Evolutionary conservation across 30 jellyfish, hydroid and myxozoan genomes (phyloP).

Genomic region (Mastigias papua): DNA sequence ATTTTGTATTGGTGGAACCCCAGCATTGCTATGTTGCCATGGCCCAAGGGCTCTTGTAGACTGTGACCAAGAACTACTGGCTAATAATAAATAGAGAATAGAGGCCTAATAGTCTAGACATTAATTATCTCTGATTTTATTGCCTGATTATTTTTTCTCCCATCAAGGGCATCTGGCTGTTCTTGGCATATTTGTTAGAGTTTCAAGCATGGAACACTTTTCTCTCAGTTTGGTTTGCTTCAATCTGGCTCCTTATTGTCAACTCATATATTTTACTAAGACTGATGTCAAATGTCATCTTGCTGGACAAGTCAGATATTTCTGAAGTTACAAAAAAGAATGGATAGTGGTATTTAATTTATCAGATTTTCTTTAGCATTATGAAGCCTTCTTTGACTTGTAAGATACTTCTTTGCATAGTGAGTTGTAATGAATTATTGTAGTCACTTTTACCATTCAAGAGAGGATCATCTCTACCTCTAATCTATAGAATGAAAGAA

Average conservation of each 20-base stretch:
- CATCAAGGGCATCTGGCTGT: conserved; percentile 85
- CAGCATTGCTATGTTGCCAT: neutral
- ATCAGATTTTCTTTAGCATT: neutral
- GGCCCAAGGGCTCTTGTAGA: too few species aligned
- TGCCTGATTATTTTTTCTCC: neutral
- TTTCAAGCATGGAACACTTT: conserved; percentile 62
- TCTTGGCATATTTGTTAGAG: conserved; percentile 87
- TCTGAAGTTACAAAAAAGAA: neutral
- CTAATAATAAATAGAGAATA: neutral
- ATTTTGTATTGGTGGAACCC: neutral
- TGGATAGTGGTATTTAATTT: neutral
- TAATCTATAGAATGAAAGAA: too few species aligned
- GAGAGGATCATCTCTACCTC: too few species aligned
- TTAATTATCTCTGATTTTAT: neutral
- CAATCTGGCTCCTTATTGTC: conserved; percentile 70
- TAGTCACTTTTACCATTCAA: too few species aligned
- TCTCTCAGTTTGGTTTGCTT: conserved; percentile 91
- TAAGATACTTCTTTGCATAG: neutral
- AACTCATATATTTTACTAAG: conserved; percentile 60
- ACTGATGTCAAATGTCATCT: conserved; percentile 26
- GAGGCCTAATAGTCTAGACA: neutral
- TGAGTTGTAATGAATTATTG: too few species aligned
- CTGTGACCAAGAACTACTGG: too few species aligned
- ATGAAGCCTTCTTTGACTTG: neutral
- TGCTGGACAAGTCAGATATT: neutral